Base-by-base conservation (phyloP, 2,797 vertebrate genomes). In the Aotus griseimembra region DNA sequence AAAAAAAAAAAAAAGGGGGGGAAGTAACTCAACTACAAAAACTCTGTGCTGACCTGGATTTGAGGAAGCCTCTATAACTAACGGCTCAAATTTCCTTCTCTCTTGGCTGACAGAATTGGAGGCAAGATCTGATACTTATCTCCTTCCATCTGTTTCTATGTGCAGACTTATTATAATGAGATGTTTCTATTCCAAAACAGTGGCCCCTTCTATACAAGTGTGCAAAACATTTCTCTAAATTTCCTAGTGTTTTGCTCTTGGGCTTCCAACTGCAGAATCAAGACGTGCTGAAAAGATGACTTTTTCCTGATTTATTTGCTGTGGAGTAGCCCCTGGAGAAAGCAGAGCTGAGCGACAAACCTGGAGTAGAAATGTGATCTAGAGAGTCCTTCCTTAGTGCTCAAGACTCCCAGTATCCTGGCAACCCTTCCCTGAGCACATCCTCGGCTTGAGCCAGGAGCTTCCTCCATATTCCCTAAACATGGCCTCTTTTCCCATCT, bases 101-200 rank as follows among this genome's bases (percentile, higher is more conserved):
- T 92, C 75, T 95, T 97, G 83, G 92, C 96, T 93, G 94, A 96
- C 80, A 90, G 79, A 97, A 64, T 75, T 95, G 83, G 96, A 97
- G 90, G 82, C 86, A 0, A 79, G 44, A 95, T 33, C 55, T 89
- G 88, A 92, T 84, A 73, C 33, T 95, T 96, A 96, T 90, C 96
- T 97, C 30, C 33, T 82, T 84, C 75, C 90, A 94, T 89, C 90
- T 73, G 89, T 94, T 96, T 96, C 87, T 98, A 88, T 44, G 58
- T 19, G 50, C 41, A n/a, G 70, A 70, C 90, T 96, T 90, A 92
- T 96, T 97, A 70, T 72, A 90, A 88, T 0, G 9, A 73, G 46
- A 73, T 61, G 82, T 91, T 90, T 96, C 93, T 73, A 88, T 70
- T 97, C 96, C 97, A 96, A 93, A 98, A 96, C 97, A 96, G 97